Evolutionary conservation across 2,113 vertebrate species (phyloP), one percentile per base, ranked within the genome.

Genomic region (Aix galericulata): DNA sequence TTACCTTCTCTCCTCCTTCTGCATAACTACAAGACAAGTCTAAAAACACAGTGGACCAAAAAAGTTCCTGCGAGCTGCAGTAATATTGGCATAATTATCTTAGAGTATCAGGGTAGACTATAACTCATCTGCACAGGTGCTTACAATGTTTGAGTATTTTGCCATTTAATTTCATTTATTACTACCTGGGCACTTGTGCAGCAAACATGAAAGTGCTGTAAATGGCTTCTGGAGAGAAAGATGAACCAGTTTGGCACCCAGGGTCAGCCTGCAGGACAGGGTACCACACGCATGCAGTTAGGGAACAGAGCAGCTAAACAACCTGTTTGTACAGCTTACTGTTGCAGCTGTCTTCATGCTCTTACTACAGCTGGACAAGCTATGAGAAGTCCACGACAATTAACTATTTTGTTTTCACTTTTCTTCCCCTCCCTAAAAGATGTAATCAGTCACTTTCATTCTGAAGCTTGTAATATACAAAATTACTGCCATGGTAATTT

Each of bases 281-380:
- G 73, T 32, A 56, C 20, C 67, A 68, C 16, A 31, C 63, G 67
- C 36, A 59, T 36, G 62, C 4, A 53, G 55, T 38, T 62, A 82
- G 38, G 63, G 72, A 91, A 78, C n/a, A 63, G 77, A n/a, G 76
- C 89, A 88, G 36, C 36, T 84, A 94, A 91, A 79, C 50, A 89
- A 88, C 71, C 72, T 78, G 27, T 76, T 74, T 73, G 79, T 95
- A 76, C 93, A 74, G 64, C 38, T 91, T 72, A 48, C 73, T 78
- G 81, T 56, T 59, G 50, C 91, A 94, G 82, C 87, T 94, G 85
- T 59, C 73, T 97, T 83, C 89, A 58, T 93, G 93, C 46, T 91
- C 29, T 77, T 40, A 36, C 29, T 86, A 95, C 66, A 94, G 64
- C 86, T 96, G 69, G 79, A 42, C 78, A 86, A 89, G 34, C 52